phyloP scores from a whole-genome alignment of 2,888 invertebrate species.

The Acrocyrtus sp. region DNA sequence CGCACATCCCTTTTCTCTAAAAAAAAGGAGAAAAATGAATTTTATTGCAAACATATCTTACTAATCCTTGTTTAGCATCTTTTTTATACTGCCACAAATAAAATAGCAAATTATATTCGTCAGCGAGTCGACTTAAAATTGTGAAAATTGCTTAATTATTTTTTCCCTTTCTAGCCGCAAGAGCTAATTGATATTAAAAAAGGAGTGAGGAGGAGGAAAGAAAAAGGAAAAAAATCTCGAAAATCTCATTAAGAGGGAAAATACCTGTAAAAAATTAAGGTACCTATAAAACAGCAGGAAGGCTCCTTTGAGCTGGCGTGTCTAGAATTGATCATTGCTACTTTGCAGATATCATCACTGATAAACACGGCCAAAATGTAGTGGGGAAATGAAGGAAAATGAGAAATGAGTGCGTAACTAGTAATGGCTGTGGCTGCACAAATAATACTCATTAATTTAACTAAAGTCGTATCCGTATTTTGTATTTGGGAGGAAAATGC shows the following conservation, averaged over 20 bases:
- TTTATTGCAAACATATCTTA: no score
- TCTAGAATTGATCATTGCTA: slow-evolving; percentile 23
- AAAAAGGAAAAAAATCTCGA: not conserved
- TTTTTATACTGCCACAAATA: no score
- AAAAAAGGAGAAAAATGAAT: no score
- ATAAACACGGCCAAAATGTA: not conserved
- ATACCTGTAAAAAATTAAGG: not conserved
- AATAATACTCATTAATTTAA: not conserved
- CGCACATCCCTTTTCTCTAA: no score
- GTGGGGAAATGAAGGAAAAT: not conserved
- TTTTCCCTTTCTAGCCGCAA: slow-evolving; percentile 21
- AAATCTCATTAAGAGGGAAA: slow-evolving; percentile 3
- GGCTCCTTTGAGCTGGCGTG: slow-evolving; percentile 14
- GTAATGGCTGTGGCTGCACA: not conserved
- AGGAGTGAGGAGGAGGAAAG: no score
- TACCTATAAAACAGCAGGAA: slow-evolving; percentile 38
- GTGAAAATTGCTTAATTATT: slow-evolving; percentile 44
- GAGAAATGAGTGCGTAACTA: not conserved
- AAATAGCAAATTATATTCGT: no score
- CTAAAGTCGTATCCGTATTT: not conserved
- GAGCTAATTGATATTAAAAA: slow-evolving; percentile 31
- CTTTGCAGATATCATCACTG: slow-evolving; percentile 1
- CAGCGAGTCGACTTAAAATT: no score
- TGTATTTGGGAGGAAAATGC: not conserved
- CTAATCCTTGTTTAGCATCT: no score